Evolutionary conservation across 2,888 invertebrate genomes (phyloP), one percentile per base, ranked within the genome.

Genomic region (Asteroscopus sphinx): DNA sequence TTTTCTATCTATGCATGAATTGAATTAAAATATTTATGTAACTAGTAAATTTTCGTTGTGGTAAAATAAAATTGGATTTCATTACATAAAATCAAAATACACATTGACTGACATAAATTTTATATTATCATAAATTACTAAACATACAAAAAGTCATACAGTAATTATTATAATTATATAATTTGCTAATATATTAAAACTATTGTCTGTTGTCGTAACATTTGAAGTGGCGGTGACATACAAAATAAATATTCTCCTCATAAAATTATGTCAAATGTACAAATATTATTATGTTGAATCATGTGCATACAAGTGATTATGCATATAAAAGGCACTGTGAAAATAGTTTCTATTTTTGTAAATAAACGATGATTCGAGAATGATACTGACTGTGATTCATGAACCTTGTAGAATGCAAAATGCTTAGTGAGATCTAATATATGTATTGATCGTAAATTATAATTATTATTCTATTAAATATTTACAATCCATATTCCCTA

Each of bases 261-360:
- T 67, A 59, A 49, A 59, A 70, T 70, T 54, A 70, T 70, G 55
- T 73, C 46, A 55, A 70, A 73, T 73, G 73, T 73, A 73, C 58
- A 73, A 73, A 73, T 60, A n/a, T n/a, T n/a, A n/a, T n/a, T n/a
- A 68, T 36, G 56, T 78, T 73, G 74, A 89, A 90, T 89, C 86
- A 90, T 85, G 90, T 89, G 88, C 86, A 86, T 86, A 77, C 75
- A 69, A 73, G 76, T 79, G 75, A 82, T 81, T 79, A 73, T 76
- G 79, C 73, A 82, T 83, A 54, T 44, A 69, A 80, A 80, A 83
- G 80, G 77, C 82, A 82, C 79, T 82, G 68, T 73, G 58, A 56
- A 82, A 80, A 83, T 84, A 75, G 83, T 90, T 90, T 90, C 86
- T 92, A 92, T 90, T 93, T 92, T 93, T 93, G 92, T 93, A 92